These are phyloP conservation scores for Okapia johnstoni DNA, from an alignment of 2,113 vertebrate genomes.

Conservation along the genomic window DNA sequence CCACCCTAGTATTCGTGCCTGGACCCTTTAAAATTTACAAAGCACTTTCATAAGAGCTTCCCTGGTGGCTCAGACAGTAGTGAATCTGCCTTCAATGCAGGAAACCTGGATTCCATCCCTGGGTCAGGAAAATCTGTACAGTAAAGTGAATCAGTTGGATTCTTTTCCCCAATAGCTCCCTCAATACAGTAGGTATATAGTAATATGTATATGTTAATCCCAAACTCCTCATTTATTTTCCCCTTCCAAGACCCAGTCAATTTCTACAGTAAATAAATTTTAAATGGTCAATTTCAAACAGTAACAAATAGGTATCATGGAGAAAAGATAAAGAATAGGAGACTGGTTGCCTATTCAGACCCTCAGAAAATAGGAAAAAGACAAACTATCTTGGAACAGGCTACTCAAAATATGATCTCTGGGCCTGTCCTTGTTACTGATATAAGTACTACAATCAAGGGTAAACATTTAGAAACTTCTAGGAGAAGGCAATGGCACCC, in stretches of 20 bases:
- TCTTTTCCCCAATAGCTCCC: not conserved
- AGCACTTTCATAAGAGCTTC: not conserved
- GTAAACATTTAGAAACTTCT: not conserved
- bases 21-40: not conserved
- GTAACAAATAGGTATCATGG: not conserved
- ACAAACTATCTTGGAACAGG: not conserved
- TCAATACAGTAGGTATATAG: not conserved
- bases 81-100: not conserved
- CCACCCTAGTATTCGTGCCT: not conserved
- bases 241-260: not conserved
- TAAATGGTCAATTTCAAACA: not conserved
- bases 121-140: not conserved
- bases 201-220: not conserved
- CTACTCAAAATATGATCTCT: not conserved
- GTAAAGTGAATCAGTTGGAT: not conserved
- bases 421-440: not conserved
- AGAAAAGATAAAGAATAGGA: not conserved
- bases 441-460: not conserved
- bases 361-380: not conserved
- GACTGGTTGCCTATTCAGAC: not conserved
- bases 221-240: not conserved
- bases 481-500: too few species aligned
- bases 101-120: not conserved
- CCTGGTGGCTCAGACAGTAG: not conserved
- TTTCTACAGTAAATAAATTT: not conserved